Evolutionary conservation across 2,113 vertebrate species (phyloP).

Genomic region (Eubucco bourcierii): DNA sequence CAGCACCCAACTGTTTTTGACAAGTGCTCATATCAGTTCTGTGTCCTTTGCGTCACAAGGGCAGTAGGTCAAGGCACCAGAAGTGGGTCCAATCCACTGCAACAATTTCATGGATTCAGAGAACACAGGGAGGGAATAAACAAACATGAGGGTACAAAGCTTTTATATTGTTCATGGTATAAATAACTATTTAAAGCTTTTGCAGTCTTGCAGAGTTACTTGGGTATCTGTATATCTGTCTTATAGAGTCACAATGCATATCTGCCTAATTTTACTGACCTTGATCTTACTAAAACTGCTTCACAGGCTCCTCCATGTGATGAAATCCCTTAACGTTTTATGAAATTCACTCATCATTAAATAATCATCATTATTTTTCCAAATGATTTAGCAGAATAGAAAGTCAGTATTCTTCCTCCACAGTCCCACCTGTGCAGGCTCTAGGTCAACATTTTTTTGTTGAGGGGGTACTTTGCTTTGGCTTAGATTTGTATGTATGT

Average conservation of each 20-base stretch:
- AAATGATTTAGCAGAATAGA: neutral
- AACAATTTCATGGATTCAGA: neutral
- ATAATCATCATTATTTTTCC: conserved; percentile 6
- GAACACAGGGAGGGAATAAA: neutral
- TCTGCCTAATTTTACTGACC: neutral
- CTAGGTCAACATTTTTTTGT: neutral
- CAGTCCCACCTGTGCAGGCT: neutral
- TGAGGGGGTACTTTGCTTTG: neutral
- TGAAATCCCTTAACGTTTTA: neutral
- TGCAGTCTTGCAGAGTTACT: neutral
- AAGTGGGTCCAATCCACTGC: neutral
- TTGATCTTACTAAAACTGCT: neutral
- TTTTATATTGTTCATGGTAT: neutral
- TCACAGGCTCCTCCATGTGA: neutral
- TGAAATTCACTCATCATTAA: conserved; percentile 6
- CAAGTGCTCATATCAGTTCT: neutral
- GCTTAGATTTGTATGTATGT: neutral
- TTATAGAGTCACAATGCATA: neutral
- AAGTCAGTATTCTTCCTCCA: neutral
- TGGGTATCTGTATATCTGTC: too few relatives aligned
- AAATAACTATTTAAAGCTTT: neutral
- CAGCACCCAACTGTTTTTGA: neutral
- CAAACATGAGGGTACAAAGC: neutral
- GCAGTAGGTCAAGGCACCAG: neutral
- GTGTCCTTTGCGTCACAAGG: neutral